A percentile compares a stretch with the other conserved stretches of the same genome.
phyloP scores from a whole-genome alignment of 92 coral and sea anemone genomes.

The Paramuricea clavata region DNA sequence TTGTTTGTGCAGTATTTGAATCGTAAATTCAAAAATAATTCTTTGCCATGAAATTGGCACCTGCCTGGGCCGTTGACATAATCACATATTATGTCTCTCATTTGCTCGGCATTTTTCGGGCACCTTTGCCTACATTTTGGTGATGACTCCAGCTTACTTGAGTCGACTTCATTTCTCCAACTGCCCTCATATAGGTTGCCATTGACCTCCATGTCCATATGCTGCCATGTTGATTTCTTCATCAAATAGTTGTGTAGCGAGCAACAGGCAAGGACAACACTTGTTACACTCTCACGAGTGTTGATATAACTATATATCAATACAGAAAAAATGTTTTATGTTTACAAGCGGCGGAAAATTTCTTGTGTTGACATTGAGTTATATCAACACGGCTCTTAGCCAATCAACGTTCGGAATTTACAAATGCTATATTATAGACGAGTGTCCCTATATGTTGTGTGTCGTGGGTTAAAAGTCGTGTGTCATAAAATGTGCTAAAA shows the following conservation, averaged over 20 bases:
- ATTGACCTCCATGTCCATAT: background rate
- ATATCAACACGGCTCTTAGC: too few relatives aligned
- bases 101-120: constrained; percentile 48
- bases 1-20: too few relatives aligned
- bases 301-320: too few relatives aligned
- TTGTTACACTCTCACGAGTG: background rate
- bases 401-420: too few relatives aligned
- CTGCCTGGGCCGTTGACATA: constrained; percentile 78
- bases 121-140: constrained; percentile 53
- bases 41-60: constrained; percentile 77
- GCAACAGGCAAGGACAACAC: background rate
- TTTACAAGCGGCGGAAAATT: too few relatives aligned
- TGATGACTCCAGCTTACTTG: background rate
- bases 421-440: too few relatives aligned
- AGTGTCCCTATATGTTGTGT: too few relatives aligned
- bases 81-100: constrained; percentile 61
- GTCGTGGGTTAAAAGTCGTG: too few relatives aligned
- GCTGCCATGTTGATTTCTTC: background rate
- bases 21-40: too few relatives aligned
- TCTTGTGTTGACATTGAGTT: too few relatives aligned
- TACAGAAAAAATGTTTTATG: too few relatives aligned
- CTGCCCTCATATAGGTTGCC: background rate
- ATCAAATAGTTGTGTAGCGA: background rate
- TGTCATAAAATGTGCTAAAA: too few relatives aligned
- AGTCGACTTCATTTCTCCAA: background rate